Conservation (phyloP, 2,888 invertebrate genomes). For the Euphydryas editha region DNA sequence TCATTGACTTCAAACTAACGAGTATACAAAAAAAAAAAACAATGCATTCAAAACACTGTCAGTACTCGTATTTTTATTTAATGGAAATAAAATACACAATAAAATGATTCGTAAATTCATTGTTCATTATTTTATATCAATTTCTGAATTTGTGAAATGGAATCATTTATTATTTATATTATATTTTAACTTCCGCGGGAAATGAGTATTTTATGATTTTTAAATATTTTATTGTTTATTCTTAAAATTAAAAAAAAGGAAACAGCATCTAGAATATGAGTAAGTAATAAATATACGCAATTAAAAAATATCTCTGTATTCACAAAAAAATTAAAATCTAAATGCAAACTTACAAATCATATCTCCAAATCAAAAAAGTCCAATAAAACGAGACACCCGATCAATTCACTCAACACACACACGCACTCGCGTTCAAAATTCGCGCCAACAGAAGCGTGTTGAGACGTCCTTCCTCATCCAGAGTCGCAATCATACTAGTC, state of each 20-base stretch:
- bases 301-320: no score
- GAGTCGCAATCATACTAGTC: conserved; percentile 62
- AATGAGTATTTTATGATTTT: not conserved
- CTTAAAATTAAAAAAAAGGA: no score
- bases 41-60: conserved; percentile 20
- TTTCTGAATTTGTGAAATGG: not conserved
- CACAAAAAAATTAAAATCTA: no score
- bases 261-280: no score
- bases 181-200: no score
- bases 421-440: conserved; percentile 59
- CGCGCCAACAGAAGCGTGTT: conserved; percentile 55
- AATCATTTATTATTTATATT: not conserved
- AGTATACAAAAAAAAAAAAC: conserved; percentile 18
- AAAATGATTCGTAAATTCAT: not conserved
- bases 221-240: not conserved
- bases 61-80: conserved; percentile 2
- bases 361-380: conserved; percentile 3
- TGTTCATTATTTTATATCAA: not conserved
- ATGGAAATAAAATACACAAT: not conserved
- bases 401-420: conserved; percentile 30
- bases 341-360: not conserved
- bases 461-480: conserved; percentile 56
- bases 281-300: no score
- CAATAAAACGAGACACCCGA: conserved; percentile 13
- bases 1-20: conserved; percentile 45